Base-by-base conservation (phyloP, 53 echinoderm and acorn worm genomes). In the Temnopleurus reevesii region DNA sequence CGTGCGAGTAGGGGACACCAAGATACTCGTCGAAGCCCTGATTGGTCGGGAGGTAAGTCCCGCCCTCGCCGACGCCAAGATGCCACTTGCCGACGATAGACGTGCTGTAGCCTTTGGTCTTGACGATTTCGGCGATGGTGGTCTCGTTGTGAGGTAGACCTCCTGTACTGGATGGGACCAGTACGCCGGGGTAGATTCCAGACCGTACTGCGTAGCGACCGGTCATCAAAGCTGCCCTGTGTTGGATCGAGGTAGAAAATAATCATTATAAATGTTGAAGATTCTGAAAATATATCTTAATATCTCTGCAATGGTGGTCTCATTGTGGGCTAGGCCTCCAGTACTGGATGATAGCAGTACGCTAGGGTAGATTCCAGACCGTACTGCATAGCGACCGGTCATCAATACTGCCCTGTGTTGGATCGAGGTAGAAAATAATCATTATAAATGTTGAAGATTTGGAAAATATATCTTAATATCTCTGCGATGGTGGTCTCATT, bases 51-150 rank as follows among this genome's bases (percentile, higher is more conserved):
- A 98, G 93, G 63, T 91, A 94, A 41, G 66, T 87, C 23, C 91
- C 89, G 6, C 77, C 59, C 60, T 91, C 92, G 21, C 98, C 98
- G 17, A 93, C 95, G 19, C 98, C 98, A 15, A 98, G 91, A 76
- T 98, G 98, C 98, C 98, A 98, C 63, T 98, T 98, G 27, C 98
- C 98, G 30, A 98, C 84, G 44, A 98, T 94, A 9, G 91, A 93
- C 6, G 95, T 96, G 23, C 77, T 83, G 92, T 98, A 98, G 36
- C 96, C 92, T 33, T 76, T 31, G 8, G 90, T 31, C 19, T 94
- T 89, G 4, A 96, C 92, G 30, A 98, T 59, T 76, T 98, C 95
- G 15, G 98, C 98, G n/a, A 98, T 93, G 15, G 98, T 98, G 51
- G 93, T 93, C 59, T 98, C 98, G 66, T 94, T 93, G 59, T 91